Conservation (phyloP, 2,888 invertebrate species). For the Dioctria rufipes region DNA sequence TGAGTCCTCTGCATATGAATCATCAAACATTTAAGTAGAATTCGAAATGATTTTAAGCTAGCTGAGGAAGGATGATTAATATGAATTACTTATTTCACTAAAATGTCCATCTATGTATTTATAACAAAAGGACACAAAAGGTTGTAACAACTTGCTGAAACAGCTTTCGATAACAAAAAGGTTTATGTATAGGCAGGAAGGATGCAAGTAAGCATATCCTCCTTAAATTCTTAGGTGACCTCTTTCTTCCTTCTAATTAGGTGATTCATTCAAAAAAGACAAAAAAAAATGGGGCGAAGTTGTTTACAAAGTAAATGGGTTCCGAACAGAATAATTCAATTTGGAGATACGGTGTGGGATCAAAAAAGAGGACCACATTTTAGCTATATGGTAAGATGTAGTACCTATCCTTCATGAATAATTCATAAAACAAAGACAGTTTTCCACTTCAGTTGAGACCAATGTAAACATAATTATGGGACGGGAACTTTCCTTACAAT, state of each 20-base stretch:
- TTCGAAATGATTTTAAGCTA: too few relatives aligned
- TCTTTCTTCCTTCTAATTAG: background rate
- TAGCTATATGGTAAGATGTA: too few relatives aligned
- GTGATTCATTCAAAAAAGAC: background rate
- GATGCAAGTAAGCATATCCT: too few relatives aligned
- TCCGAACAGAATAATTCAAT: conserved; percentile 44
- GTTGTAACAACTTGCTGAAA: background rate
- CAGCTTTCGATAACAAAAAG: background rate
- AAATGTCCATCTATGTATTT: background rate
- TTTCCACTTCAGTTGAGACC: conserved; percentile 23
- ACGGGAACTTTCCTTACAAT: conserved; percentile 37
- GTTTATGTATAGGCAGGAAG: too few relatives aligned
- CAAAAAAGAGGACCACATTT: conserved; percentile 31
- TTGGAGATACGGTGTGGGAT: conserved; percentile 26
- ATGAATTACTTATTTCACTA: background rate
- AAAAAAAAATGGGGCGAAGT: conserved; percentile 3
- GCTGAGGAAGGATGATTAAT: too few relatives aligned
- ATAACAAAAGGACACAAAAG: background rate
- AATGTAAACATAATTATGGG: conserved; percentile 41
- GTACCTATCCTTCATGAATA: conserved; percentile 44
- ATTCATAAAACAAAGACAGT: conserved; percentile 12
- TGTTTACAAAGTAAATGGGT: conserved; percentile 47
- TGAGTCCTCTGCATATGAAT: too few relatives aligned
- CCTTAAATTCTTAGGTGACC: background rate
- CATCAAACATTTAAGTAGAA: too few relatives aligned